Evolutionary conservation across 2,797 vertebrate genomes (phyloP).

Genomic region (Enteromius treurensis): DNA sequence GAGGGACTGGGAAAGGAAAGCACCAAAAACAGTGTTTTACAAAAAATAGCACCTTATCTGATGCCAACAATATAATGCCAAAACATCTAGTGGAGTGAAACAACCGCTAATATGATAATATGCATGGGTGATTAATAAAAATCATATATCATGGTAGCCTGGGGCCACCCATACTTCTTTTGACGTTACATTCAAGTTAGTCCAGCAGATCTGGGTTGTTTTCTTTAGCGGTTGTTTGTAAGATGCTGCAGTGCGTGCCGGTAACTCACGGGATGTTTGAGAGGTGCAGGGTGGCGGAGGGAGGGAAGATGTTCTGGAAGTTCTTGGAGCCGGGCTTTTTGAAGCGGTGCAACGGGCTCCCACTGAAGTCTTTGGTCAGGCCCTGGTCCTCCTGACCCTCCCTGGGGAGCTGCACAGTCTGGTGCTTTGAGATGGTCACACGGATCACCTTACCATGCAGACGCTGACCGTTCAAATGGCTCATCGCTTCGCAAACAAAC

Average conservation of each 20-base stretch:
- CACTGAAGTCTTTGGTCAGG: conserved; percentile 88
- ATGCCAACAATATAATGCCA: neutral
- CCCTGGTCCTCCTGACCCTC: conserved; percentile 84
- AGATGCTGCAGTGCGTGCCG: too few relatives aligned
- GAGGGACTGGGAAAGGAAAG: conserved; percentile 71
- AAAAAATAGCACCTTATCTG: conserved; percentile 4
- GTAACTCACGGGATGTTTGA: conserved; percentile 90
- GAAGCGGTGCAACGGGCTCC: conserved; percentile 90
- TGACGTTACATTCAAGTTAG: too few relatives aligned
- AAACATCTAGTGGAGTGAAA: neutral
- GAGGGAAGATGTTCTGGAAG: conserved; percentile 90
- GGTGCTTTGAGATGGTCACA: conserved; percentile 86
- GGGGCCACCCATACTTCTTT: too few relatives aligned
- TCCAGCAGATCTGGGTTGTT: neutral
- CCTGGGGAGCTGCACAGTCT: conserved; percentile 84
- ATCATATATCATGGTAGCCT: neutral
- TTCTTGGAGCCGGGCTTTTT: conserved; percentile 89
- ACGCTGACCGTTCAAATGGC: conserved; percentile 87
- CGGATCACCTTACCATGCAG: conserved; percentile 87
- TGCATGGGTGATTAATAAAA: neutral
- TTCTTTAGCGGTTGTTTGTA: neutral
- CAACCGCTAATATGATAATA: neutral
- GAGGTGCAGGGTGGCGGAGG: conserved; percentile 90
- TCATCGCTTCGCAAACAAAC: conserved; percentile 78
- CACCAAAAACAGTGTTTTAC: conserved; percentile 7